A percentile compares a stretch with the other conserved stretches of the same genome.
phyloP scores from a whole-genome alignment of 2,888 invertebrate genomes.

The Alloplasta piceator region DNA sequence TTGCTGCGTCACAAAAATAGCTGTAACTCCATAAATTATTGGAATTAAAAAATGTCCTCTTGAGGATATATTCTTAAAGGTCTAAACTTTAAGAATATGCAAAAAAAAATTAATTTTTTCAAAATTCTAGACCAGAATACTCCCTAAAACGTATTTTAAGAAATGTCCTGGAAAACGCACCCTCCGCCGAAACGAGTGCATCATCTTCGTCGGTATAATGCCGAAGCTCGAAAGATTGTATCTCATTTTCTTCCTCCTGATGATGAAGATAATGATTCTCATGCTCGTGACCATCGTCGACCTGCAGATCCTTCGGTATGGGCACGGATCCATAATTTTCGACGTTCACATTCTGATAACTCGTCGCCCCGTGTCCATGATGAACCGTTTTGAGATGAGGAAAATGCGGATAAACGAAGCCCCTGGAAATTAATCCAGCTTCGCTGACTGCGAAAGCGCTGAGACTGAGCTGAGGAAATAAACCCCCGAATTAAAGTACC shows the following conservation, averaged over 20 bases:
- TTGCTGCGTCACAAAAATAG: too few species aligned
- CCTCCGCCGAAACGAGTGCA: conserved; percentile 59
- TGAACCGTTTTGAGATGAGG: conserved; percentile 75
- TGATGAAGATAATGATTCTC: conserved; percentile 55
- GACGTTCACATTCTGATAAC: conserved; percentile 78
- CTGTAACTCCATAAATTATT: too few species aligned
- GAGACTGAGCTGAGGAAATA: conserved; percentile 69
- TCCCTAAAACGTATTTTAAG: too few species aligned
- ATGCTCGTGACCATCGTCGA: conserved; percentile 61
- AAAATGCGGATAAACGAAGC: conserved; percentile 66
- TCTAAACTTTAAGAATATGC: too few species aligned
- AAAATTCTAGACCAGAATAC: too few species aligned
- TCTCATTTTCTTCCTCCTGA: conserved; percentile 35
- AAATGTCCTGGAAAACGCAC: conserved; percentile 37
- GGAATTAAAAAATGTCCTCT: too few species aligned
- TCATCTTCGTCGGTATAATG: conserved; percentile 40
- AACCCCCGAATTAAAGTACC: too few species aligned
- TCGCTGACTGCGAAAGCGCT: conserved; percentile 67
- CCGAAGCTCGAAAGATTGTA: conserved; percentile 2
- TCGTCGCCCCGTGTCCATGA: conserved; percentile 78
- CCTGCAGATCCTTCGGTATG: conserved; percentile 67
- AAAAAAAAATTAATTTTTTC: too few species aligned
- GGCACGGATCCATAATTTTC: conserved; percentile 74
- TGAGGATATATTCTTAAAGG: too few species aligned
- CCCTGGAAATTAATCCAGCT: conserved; percentile 73